Base-by-base conservation (phyloP, 1,140 invertebrate species). In the Drosophila saltans region DNA sequence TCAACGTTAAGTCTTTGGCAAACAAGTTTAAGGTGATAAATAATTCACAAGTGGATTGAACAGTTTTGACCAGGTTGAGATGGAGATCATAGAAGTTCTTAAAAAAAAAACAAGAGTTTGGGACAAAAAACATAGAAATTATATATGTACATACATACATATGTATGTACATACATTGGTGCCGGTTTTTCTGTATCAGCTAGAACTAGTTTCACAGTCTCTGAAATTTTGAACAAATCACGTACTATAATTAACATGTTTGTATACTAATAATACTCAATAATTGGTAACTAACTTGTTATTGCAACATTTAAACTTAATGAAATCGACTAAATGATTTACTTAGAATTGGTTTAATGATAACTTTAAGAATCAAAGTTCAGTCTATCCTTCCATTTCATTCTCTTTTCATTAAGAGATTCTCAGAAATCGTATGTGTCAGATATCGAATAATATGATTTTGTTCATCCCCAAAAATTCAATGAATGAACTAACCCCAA, bases 21-120 rank as follows among this genome's bases (percentile, higher is more conserved):
- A 52, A 52, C 45, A 52, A 52, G 45, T 52, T 52, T 52, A 52
- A 52, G 45, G 45, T 52, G 45, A 52, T 52, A 52, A 52, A 52
- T 52, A 52, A 52, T 8, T 26, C 45, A 5, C 8, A 2, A 52
- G 45, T 52, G 45, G 45, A 52, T 52, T 52, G 45, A 52, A 52
- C 45, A 52, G 45, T 52, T 52, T 52, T 52, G 45, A 11, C 45
- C 45, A 52, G 21, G 45, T 26, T 52, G 24, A 52, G 41, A 43
- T 43, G 41, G n/a, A 5, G 41, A 52, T 52, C 24, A 52, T 52
- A 52, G 45, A 52, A 8, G 45, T 52, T 21, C 45, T 26, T 43
- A 40, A 40, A 40, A 43, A 43, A 43, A 41, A 24, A 11, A 48
- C 41, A 16, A 16, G 45, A 48, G 16, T 48, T 36, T 48, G 45